phyloP scores from a whole-genome alignment of 2,888 invertebrate genomes.

The Lepidochitona cinerea region DNA sequence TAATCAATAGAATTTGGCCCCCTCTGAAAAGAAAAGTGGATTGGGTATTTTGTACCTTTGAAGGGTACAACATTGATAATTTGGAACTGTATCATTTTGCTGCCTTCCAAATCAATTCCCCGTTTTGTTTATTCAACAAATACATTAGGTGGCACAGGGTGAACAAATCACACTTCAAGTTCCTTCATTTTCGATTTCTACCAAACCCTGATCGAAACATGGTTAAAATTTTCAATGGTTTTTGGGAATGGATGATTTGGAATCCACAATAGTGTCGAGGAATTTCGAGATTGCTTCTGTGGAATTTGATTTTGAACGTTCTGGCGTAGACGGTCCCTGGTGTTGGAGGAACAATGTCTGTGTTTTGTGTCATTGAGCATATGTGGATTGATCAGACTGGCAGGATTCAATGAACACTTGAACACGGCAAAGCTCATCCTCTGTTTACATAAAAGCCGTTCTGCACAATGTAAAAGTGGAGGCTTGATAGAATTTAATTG shows the following conservation, averaged over 20 bases:
- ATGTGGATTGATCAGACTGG: not conserved
- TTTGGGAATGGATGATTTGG: not conserved
- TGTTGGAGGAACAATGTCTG: not conserved
- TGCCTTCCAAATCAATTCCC: constrained; percentile 8
- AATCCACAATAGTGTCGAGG: not conserved
- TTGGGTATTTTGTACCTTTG: not conserved
- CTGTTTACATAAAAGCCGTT: not conserved
- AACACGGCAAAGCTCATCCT: not conserved
- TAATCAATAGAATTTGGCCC: constrained; percentile 5
- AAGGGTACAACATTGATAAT: not conserved
- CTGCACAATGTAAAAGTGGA: not conserved
- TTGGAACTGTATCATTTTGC: constrained; percentile 4
- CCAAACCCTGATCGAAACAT: not conserved
- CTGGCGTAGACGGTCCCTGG: not conserved
- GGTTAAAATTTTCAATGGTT: not conserved
- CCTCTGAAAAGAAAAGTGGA: not conserved
- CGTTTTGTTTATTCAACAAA: constrained; percentile 6
- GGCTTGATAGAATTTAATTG: constrained; percentile 4
- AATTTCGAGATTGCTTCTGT: not conserved
- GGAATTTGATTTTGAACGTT: constrained; percentile 1
- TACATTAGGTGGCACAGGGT: not conserved
- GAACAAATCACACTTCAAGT: constrained; percentile 2
- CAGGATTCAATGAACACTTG: not conserved
- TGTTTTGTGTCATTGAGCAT: not conserved
- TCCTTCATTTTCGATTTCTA: not conserved